These are phyloP conservation scores for Catostomus latipinnis DNA, from an alignment of 2,797 vertebrate species.

Conservation along the genomic window DNA sequence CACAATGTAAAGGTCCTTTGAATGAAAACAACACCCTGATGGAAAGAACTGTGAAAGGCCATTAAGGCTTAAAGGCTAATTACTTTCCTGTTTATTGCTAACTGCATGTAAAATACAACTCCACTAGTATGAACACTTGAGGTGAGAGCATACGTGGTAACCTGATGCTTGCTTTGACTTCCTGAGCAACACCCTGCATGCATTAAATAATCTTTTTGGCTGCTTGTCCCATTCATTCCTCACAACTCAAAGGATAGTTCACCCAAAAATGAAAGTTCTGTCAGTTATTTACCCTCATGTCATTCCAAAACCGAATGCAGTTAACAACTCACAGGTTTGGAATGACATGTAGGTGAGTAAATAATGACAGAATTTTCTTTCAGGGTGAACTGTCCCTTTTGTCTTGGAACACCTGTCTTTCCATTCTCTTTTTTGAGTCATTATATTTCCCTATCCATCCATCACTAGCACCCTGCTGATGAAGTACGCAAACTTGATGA, in stretches of 20 bases:
- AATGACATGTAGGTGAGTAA: too few relatives aligned
- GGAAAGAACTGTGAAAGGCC: too few relatives aligned
- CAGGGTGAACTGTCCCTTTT: too few relatives aligned
- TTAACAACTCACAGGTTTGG: too few relatives aligned
- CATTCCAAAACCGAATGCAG: too few relatives aligned
- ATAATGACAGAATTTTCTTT: too few relatives aligned
- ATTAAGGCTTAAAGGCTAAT: neutral
- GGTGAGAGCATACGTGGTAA: constrained; percentile 22
- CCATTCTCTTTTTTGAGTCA: constrained; percentile 13
- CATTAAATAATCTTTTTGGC: neutral
- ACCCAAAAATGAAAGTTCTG: too few relatives aligned
- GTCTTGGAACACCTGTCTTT: constrained; percentile 3
- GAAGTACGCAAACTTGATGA: constrained; percentile 80
- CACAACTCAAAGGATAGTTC: too few relatives aligned
- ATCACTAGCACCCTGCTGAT: constrained; percentile 58
- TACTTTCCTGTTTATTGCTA: neutral
- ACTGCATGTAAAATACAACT: neutral
- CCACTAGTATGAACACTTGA: constrained; percentile 4
- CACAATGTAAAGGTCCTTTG: too few relatives aligned
- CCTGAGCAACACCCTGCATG: constrained; percentile 47
- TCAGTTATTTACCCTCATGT: too few relatives aligned
- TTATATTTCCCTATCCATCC: constrained; percentile 30
- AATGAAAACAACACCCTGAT: too few relatives aligned
- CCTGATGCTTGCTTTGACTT: neutral
- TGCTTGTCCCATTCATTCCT: constrained; percentile 7